Evolutionary conservation across 2,113 vertebrate species (phyloP).

Genomic region (Dromiciops gliroides): DNA sequence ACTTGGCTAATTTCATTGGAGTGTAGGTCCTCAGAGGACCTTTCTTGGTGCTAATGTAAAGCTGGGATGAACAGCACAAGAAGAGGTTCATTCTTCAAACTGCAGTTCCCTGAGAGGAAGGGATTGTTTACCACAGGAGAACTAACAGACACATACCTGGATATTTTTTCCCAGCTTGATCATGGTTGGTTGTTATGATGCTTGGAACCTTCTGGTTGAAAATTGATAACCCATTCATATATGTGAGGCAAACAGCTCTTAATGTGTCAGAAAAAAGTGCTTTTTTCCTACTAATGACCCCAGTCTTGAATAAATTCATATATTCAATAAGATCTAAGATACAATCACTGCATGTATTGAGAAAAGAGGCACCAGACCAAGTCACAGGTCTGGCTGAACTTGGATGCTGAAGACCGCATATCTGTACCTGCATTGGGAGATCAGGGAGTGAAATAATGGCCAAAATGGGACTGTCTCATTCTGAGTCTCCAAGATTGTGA

Average conservation of each 20-base stretch:
- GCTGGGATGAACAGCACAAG: conserved; percentile 3
- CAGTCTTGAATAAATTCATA: background rate
- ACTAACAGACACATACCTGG: background rate
- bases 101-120: background rate
- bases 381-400: background rate
- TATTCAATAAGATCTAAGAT: background rate
- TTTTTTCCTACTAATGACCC: conserved; percentile 14
- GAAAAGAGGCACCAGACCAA: background rate
- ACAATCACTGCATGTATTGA: background rate
- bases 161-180: conserved; percentile 24
- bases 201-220: conserved; percentile 37
- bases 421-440: background rate
- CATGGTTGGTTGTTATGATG: conserved; percentile 26
- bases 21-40: background rate
- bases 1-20: background rate
- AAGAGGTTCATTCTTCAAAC: conserved; percentile 16
- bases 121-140: conserved; percentile 30
- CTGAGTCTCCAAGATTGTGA: background rate
- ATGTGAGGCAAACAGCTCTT: background rate
- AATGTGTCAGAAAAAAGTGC: background rate
- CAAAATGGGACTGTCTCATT: background rate
- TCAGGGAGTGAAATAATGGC: background rate
- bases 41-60: background rate
- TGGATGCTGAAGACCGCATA: background rate
- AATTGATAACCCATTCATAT: background rate